A percentile compares a stretch with the other conserved stretches of the same genome.
phyloP scores from a whole-genome alignment of 64 coral and sea anemone species.

The Montipora capricornis region DNA sequence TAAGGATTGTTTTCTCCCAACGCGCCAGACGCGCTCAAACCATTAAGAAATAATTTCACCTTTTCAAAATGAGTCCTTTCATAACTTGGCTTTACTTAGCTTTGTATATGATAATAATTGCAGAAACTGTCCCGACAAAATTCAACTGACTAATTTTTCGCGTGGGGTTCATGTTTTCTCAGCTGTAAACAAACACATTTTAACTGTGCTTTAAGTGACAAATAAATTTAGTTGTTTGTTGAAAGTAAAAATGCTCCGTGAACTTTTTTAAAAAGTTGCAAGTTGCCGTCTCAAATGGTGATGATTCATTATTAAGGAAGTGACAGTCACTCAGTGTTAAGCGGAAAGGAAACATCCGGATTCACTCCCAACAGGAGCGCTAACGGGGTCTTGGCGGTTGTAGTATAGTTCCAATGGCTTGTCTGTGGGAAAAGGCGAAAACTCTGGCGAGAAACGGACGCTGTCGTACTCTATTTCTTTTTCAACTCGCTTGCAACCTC shows the following conservation, averaged over 20 bases:
- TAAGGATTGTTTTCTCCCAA: slow-evolving; percentile 5
- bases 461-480: no score
- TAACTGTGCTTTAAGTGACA: neutral
- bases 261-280: neutral
- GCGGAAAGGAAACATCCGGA: no score
- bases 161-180: neutral
- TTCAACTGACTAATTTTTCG: neutral
- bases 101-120: neutral
- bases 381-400: no score
- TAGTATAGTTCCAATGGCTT: no score
- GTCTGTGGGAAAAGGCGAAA: no score
- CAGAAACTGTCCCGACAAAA: neutral
- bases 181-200: slow-evolving; percentile 10
- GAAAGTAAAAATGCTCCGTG: neutral
- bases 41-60: neutral
- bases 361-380: no score
- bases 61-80: neutral
- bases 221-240: neutral
- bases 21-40: neutral
- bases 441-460: no score
- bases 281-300: no score
- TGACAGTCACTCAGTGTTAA: no score
- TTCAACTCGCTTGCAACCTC: no score
- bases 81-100: neutral
- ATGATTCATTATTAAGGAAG: no score